These are phyloP conservation scores for Oryzias celebensis DNA, from an alignment of 2,113 vertebrate species.

Conservation along the genomic window DNA sequence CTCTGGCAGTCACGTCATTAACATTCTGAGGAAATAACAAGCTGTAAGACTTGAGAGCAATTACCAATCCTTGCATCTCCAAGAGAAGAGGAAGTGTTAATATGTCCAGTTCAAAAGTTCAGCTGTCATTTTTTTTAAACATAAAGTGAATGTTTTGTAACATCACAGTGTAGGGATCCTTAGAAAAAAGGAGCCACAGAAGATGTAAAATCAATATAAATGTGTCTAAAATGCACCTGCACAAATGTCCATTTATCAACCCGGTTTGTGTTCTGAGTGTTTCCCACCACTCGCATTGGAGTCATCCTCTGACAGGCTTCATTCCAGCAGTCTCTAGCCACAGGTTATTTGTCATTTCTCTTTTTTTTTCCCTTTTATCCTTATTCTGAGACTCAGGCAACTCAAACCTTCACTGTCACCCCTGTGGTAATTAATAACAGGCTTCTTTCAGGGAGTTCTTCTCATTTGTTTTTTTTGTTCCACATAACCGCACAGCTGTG, in stretches of 20 bases:
- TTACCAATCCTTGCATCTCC: constrained; percentile 38
- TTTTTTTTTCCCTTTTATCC: constrained; percentile 76
- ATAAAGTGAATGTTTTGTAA: constrained; percentile 9
- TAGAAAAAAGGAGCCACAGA: not conserved
- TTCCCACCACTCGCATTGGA: not conserved
- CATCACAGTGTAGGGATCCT: not conserved
- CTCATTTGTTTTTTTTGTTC: constrained; percentile 74
- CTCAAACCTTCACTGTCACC: constrained; percentile 71
- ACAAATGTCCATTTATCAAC: constrained; percentile 14
- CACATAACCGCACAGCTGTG: constrained; percentile 62
- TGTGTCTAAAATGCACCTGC: constrained; percentile 8
- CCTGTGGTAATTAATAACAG: constrained; percentile 82
- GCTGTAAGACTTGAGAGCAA: constrained; percentile 39
- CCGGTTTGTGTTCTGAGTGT: not conserved
- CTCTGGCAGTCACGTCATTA: constrained; percentile 48
- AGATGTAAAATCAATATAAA: constrained; percentile 13
- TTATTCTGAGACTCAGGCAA: constrained; percentile 72
- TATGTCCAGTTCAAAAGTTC: constrained; percentile 7
- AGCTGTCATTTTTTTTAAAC: constrained; percentile 11
- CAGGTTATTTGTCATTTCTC: constrained; percentile 72
- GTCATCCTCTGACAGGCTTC: constrained; percentile 26
- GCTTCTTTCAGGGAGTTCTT: constrained; percentile 70
- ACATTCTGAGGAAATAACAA: constrained; percentile 50
- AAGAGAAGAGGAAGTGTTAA: constrained; percentile 16
- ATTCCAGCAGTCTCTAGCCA: constrained; percentile 48